A percentile compares a stretch with the other conserved stretches of the same genome.
These are phyloP conservation scores for Bombus superbus DNA, from an alignment of 1,140 invertebrate species.

Conservation along the genomic window DNA sequence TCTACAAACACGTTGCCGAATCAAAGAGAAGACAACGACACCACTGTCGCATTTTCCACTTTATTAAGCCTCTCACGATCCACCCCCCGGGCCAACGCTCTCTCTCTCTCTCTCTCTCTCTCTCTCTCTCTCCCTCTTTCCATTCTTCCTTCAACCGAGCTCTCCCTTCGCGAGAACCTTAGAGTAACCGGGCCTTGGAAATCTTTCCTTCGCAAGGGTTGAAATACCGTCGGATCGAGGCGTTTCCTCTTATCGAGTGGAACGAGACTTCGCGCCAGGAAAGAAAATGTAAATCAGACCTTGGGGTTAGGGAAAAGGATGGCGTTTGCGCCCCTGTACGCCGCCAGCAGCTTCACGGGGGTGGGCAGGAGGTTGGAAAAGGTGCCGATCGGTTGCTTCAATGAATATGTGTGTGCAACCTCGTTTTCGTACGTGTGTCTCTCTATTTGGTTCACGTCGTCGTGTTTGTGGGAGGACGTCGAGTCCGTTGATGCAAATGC, in stretches of 20 bases:
- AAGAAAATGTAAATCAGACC: constrained; percentile 78
- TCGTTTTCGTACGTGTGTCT: not conserved
- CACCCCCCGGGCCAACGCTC: not conserved
- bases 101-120: no score
- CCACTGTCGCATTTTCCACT: constrained; percentile 41
- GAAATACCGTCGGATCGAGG: constrained; percentile 70
- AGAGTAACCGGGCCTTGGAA: constrained; percentile 15
- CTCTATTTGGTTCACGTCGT: constrained; percentile 5
- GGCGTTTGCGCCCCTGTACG: constrained; percentile 57
- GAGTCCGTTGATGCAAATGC: constrained; percentile 78
- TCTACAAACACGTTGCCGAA: not conserved
- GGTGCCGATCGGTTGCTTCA: constrained; percentile 47
- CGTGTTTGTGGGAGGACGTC: constrained; percentile 49
- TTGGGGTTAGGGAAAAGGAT: constrained; percentile 60
- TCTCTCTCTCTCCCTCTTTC: not conserved
- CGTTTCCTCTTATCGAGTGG: constrained; percentile 76
- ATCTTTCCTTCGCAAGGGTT: constrained; percentile 66
- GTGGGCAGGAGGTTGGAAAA: not conserved
- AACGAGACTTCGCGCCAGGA: constrained; percentile 66
- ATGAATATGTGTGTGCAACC: not conserved
- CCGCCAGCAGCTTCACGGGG: not conserved
- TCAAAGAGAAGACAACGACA: constrained; percentile 22
- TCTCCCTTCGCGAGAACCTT: not conserved
- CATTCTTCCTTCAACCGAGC: not conserved
- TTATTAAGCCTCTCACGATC: constrained; percentile 43